These are phyloP conservation scores for Stictonetta naevosa DNA, from an alignment of 2,113 vertebrate species.

Conservation along the genomic window DNA sequence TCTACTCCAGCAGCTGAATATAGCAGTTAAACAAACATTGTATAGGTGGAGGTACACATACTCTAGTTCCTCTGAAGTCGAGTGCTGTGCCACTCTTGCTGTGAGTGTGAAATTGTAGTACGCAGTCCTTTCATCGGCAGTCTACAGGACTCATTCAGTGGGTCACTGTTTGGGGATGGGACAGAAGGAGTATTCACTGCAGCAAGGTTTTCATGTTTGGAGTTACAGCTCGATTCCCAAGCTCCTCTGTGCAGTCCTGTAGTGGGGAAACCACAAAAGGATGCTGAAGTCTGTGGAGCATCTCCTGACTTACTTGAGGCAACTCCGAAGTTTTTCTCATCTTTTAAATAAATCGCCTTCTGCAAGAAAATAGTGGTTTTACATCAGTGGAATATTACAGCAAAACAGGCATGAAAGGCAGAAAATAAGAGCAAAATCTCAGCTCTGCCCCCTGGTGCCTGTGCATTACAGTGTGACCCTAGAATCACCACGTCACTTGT, in stretches of 20 bases:
- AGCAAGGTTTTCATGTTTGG: fast-evolving
- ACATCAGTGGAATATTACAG: not conserved
- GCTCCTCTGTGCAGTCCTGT: not conserved
- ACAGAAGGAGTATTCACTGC: not conserved
- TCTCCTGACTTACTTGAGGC: not conserved
- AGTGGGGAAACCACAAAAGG: not conserved
- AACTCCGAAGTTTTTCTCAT: not conserved
- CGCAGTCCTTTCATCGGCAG: not conserved
- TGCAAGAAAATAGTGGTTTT: not conserved
- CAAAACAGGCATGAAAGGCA: not conserved
- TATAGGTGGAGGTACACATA: not conserved
- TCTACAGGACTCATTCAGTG: not conserved
- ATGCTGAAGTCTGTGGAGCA: not conserved
- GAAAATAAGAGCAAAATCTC: not conserved
- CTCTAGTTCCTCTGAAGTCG: not conserved
- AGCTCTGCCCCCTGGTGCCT: not conserved
- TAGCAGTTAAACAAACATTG: not conserved
- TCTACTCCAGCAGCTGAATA: not conserved
- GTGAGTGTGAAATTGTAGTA: not conserved
- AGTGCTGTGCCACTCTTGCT: not conserved
- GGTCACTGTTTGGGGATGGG: not conserved
- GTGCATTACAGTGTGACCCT: too few species aligned
- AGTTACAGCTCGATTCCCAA: not conserved
- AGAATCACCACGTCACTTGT: not conserved
- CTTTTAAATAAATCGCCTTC: not conserved